phyloP scores from a whole-genome alignment of 1,140 invertebrate species.

The Apocrypta bakeri region DNA sequence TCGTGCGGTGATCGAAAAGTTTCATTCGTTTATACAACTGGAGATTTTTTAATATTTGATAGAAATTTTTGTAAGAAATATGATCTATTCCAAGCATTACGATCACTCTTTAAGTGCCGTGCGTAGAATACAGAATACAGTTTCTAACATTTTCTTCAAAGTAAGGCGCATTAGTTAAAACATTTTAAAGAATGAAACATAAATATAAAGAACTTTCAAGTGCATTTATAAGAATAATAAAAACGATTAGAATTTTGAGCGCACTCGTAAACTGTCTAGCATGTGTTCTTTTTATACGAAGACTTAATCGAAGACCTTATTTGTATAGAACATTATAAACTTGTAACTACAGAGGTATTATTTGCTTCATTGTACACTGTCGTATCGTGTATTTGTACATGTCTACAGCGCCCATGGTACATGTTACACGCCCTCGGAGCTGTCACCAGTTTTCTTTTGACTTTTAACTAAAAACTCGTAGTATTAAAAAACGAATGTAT shows the following conservation, averaged over 20 bases:
- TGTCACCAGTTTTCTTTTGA: conserved; percentile 2
- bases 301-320: conserved; percentile 47
- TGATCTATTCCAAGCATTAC: not conserved
- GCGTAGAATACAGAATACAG: not conserved
- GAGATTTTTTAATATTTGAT: too few relatives aligned
- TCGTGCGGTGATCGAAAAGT: conserved; percentile 34
- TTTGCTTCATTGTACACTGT: conserved; percentile 54
- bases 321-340: conserved; percentile 51
- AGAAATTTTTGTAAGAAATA: conserved; percentile 1
- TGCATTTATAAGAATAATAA: not conserved
- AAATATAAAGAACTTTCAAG: not conserved
- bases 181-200: not conserved
- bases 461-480: not conserved
- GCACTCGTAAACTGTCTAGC: conserved; percentile 6
- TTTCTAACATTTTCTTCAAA: not conserved
- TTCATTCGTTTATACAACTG: too few relatives aligned
- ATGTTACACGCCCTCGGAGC: conserved; percentile 33
- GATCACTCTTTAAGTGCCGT: not conserved
- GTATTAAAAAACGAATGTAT: not conserved
- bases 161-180: not conserved
- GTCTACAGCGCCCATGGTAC: conserved; percentile 20
- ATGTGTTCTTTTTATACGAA: conserved; percentile 26
- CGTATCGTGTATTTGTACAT: conserved; percentile 50
- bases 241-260: conserved; percentile 41
- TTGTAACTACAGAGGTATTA: conserved; percentile 55